Evolutionary conservation across 2,113 vertebrate species (phyloP).

Genomic region (Gulo gulo): DNA sequence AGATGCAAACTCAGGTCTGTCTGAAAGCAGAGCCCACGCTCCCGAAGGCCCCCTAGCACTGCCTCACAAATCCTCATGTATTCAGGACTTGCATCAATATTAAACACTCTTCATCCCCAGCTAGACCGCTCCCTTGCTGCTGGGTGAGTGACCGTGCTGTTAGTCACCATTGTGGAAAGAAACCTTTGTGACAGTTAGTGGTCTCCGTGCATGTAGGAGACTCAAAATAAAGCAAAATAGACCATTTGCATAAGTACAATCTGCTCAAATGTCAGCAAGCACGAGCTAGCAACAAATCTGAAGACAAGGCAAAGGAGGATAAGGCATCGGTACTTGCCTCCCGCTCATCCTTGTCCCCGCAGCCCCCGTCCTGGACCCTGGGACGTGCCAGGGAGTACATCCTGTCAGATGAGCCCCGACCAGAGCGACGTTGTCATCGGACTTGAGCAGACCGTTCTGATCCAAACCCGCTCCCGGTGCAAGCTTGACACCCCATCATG

Average conservation of each 20-base stretch:
- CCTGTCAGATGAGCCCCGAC: constrained; percentile 12
- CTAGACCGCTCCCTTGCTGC: neutral
- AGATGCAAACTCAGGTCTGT: neutral
- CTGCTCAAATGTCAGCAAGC: constrained; percentile 33
- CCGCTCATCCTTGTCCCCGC: neutral
- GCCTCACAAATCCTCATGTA: neutral
- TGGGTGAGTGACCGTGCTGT: constrained; percentile 19
- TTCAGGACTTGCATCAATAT: constrained; percentile 46
- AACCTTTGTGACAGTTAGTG: constrained; percentile 53
- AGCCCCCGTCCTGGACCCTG: neutral
- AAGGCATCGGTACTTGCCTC: neutral
- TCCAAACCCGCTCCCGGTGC: constrained; percentile 10
- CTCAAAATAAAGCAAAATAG: constrained; percentile 26
- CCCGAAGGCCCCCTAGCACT: neutral
- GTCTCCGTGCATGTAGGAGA: neutral
- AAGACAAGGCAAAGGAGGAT: neutral
- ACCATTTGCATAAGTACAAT: constrained; percentile 39
- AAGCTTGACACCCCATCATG: constrained; percentile 1
- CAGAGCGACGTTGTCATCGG: constrained; percentile 12
- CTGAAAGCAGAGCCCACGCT: neutral
- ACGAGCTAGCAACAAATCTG: neutral
- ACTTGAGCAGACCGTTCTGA: neutral
- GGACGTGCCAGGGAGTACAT: neutral
- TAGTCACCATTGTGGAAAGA: neutral
- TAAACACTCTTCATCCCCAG: constrained; percentile 21